Evolutionary conservation across 2,113 vertebrate species (phyloP).

Genomic region (Microtus richardsoni): DNA sequence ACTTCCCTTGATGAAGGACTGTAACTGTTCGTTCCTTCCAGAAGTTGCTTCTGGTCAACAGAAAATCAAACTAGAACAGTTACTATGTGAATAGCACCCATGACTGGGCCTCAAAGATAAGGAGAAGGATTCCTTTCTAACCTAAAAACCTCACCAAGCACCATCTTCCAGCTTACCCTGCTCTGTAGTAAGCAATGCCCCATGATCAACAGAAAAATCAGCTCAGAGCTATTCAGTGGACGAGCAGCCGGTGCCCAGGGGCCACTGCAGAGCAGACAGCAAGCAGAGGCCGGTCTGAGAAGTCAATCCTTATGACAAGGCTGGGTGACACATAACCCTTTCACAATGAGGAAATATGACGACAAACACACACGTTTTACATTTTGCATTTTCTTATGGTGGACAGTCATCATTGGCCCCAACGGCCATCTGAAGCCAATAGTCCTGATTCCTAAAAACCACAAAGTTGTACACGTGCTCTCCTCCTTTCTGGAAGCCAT

Average conservation of each 20-base stretch:
- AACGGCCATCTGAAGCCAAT: conserved; percentile 93
- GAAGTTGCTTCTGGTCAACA: neutral
- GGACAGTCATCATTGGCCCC: conserved; percentile 92
- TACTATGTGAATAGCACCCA: neutral
- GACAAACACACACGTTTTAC: neutral
- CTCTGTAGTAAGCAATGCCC: rapidly evolving
- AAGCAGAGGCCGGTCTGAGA: neutral
- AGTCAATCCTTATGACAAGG: neutral
- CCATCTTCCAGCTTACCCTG: too few species aligned
- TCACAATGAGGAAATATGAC: neutral
- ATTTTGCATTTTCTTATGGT: conserved; percentile 76
- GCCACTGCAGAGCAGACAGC: neutral
- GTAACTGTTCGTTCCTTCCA: neutral
- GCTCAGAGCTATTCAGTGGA: neutral
- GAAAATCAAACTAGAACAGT: neutral
- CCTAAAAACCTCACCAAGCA: neutral
- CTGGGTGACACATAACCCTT: neutral
- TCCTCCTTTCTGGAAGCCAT: conserved; percentile 92
- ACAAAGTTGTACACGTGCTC: conserved; percentile 94
- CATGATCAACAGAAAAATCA: neutral
- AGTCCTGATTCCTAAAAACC: conserved; percentile 92
- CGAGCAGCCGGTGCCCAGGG: neutral
- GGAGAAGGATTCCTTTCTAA: neutral
- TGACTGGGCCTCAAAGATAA: neutral
- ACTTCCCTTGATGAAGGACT: neutral